These are phyloP conservation scores for Forpus xanthops DNA, from an alignment of 2,797 vertebrate genomes.

Conservation along the genomic window DNA sequence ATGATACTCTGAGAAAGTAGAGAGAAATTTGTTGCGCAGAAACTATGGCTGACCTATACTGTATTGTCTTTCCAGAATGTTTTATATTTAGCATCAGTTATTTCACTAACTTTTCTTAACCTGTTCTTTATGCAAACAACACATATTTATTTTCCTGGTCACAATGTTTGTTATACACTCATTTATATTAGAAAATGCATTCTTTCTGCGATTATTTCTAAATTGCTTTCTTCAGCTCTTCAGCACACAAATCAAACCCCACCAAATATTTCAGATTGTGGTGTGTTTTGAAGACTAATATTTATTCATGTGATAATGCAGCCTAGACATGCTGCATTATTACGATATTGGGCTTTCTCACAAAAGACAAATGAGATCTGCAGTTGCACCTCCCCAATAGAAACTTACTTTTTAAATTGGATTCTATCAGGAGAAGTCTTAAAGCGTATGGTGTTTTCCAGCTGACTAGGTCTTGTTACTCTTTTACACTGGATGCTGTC, in stretches of 20 bases:
- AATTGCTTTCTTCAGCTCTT: not conserved
- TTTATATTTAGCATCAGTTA: slow-evolving; percentile 27
- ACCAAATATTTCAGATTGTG: not conserved
- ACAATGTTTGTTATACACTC: not conserved
- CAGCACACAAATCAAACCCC: not conserved
- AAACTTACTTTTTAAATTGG: not conserved
- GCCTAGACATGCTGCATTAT: not conserved
- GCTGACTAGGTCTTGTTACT: not conserved
- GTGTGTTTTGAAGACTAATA: not conserved
- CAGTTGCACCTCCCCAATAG: accelerated
- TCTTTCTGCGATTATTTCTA: not conserved
- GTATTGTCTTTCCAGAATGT: slow-evolving; percentile 14
- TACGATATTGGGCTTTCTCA: not conserved
- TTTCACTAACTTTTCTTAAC: not conserved
- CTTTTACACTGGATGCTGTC: not conserved
- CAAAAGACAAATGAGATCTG: not conserved
- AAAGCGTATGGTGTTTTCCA: not conserved
- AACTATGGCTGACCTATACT: slow-evolving; percentile 47
- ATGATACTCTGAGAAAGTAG: slow-evolving; percentile 50
- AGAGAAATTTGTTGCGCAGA: slow-evolving; percentile 75
- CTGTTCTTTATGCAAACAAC: not conserved
- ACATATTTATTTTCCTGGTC: not conserved
- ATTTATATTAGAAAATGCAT: not conserved
- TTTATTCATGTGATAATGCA: not conserved
- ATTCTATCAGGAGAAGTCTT: not conserved